These are phyloP conservation scores for Hemaris fuciformis DNA, from an alignment of 2,888 invertebrate species.

Conservation along the genomic window DNA sequence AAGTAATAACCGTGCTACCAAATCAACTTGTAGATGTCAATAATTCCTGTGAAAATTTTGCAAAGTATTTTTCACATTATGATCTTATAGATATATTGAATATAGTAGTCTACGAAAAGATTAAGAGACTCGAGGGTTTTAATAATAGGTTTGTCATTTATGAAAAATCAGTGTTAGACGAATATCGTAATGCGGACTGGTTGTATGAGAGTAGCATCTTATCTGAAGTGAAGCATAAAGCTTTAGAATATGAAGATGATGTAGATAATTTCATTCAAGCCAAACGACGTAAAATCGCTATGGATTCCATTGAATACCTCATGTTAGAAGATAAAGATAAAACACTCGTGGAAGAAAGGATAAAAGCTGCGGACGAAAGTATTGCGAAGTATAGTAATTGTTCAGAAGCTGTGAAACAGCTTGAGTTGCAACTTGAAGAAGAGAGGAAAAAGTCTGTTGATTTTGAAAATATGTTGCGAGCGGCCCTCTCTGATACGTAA, in stretches of 20 bases:
- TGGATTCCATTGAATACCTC: constrained; percentile 61
- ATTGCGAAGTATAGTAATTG: constrained; percentile 59
- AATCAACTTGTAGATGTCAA: constrained; percentile 60
- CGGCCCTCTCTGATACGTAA: constrained; percentile 63
- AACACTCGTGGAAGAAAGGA: constrained; percentile 60
- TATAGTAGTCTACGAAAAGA: constrained; percentile 78
- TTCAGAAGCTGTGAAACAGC: constrained; percentile 61
- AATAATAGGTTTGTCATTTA: constrained; percentile 80
- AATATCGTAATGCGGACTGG: constrained; percentile 81
- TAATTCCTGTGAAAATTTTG: constrained; percentile 60
- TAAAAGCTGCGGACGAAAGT: constrained; percentile 53
- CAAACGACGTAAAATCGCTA: constrained; percentile 69
- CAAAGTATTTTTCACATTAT: constrained; percentile 61
- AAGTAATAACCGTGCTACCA: constrained; percentile 69
- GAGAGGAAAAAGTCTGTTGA: constrained; percentile 68
- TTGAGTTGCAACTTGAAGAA: constrained; percentile 73
- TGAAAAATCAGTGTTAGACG: constrained; percentile 73
- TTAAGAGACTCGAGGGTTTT: constrained; percentile 69
- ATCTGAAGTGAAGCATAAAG: constrained; percentile 60
- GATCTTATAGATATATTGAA: constrained; percentile 80
- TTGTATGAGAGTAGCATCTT: constrained; percentile 72
- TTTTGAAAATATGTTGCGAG: constrained; percentile 71
- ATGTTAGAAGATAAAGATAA: constrained; percentile 66
- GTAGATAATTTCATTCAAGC: constrained; percentile 59
- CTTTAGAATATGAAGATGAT: constrained; percentile 60